Evolutionary conservation across 2,888 invertebrate genomes (phyloP), one percentile per base, ranked within the genome.

Genomic region (Sesamia inferens): DNA sequence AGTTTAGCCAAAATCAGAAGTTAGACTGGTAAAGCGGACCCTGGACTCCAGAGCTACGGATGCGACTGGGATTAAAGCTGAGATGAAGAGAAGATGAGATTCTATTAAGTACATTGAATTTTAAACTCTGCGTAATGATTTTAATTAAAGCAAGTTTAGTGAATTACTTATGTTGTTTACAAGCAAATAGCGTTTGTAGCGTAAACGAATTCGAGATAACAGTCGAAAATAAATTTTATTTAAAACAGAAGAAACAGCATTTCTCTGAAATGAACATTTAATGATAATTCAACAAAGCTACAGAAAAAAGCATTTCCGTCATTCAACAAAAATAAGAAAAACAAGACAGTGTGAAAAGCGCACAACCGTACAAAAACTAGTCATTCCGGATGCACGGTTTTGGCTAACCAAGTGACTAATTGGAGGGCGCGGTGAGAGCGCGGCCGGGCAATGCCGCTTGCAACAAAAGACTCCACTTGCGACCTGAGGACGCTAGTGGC

Each of bases 321-420:
- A n/a, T 47, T 68, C 24, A 51, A 42, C n/a, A 62, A n/a, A 44
- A 62, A 39, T 57, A 51, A 24, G 58, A 42, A 19, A 67, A 70
- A 48, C 13, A 19, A 59, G 69, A 55, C 55, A 70, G 68, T 77
- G 73, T 83, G 71, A 71, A 81, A 80, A 81, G 70, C 65, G 69
- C 77, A 57, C 71, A 73, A 75, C 47, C 48, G 65, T 75, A 76
- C 71, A 79, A 81, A 82, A 79, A 76, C 71, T 82, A 86, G 70
- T 71, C 71, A 66, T 83, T 71, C 79, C 69, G 75, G 69, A 80
- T 74, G 77, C 81, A 86, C 84, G 72, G 73, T 74, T 80, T 83
- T 82, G 88, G 76, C 78, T 86, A 90, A 81, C 89, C 88, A 90
- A 89, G 91, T 90, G 91, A 88, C 87, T 92, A 92, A 92, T 92